Evolutionary conservation across 2,888 invertebrate species (phyloP).

Genomic region (Oligia latruncula): DNA sequence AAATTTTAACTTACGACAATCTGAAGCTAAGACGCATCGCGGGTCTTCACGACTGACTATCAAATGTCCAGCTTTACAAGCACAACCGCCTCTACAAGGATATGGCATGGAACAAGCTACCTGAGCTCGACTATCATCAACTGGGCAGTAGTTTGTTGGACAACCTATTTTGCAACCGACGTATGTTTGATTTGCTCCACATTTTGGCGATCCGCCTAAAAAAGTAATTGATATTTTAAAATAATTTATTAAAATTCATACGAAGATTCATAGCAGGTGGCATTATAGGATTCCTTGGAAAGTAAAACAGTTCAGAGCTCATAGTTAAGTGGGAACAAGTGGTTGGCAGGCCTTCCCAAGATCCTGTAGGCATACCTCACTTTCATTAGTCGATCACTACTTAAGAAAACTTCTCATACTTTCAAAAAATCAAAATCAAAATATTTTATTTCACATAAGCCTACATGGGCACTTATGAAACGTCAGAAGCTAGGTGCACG

Average conservation of each 20-base stretch:
- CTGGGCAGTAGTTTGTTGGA: constrained; percentile 72
- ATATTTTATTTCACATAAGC: no score
- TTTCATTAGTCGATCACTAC: neutral
- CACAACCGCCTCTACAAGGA: constrained; percentile 76
- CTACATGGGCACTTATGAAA: no score
- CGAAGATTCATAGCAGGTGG: neutral
- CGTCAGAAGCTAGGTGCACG: no score
- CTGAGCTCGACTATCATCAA: constrained; percentile 63
- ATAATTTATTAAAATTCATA: neutral
- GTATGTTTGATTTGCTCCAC: constrained; percentile 70
- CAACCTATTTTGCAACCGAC: constrained; percentile 70
- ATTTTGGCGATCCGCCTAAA: constrained; percentile 38
- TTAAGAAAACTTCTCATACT: neutral
- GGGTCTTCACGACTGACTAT: constrained; percentile 40
- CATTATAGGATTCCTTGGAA: neutral
- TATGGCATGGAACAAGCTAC: constrained; percentile 68
- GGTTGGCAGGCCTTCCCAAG: neutral
- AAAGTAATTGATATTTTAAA: neutral
- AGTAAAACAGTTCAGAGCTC: neutral
- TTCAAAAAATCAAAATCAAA: no score
- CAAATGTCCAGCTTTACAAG: constrained; percentile 69
- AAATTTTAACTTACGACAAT: constrained; percentile 70
- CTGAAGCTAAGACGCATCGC: constrained; percentile 39
- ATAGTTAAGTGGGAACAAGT: neutral
- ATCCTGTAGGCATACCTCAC: neutral